A percentile compares a stretch with the other conserved stretches of the same genome.
Evolutionary conservation across 92 coral and sea anemone genomes (phyloP).

Genomic region (Phenganax marumi): DNA sequence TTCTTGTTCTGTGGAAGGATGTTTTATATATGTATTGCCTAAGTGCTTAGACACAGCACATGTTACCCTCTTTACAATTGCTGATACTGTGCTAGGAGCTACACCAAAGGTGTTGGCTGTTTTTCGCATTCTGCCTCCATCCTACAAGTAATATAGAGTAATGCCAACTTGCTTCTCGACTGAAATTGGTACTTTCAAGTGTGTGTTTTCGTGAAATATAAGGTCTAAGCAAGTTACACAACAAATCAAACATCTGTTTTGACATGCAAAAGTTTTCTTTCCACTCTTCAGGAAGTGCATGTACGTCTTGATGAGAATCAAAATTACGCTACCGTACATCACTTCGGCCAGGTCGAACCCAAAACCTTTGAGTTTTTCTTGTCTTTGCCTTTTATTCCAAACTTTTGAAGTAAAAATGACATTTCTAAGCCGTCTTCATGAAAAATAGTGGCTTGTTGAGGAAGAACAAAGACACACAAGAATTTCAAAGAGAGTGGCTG

Average conservation of each 20-base stretch:
- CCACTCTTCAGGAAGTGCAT: constrained; percentile 53
- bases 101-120: constrained; percentile 8
- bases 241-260: constrained; percentile 31
- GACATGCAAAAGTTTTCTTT: constrained; percentile 56
- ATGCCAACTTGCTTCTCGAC: not conserved
- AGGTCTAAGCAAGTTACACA: not conserved
- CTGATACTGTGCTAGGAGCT: constrained; percentile 46
- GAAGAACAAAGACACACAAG: not conserved
- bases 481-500: constrained; percentile 23
- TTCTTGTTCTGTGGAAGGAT: too few species aligned
- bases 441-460: not conserved
- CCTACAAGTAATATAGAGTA: constrained; percentile 6
- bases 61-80: constrained; percentile 32
- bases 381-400: not conserved
- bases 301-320: constrained; percentile 12
- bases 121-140: constrained; percentile 29
- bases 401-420: not conserved
- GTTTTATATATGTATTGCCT: constrained; percentile 46
- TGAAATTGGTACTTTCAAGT: not conserved
- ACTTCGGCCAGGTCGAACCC: constrained; percentile 63
- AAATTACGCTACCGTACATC: constrained; percentile 36
- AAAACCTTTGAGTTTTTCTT: constrained; percentile 30
- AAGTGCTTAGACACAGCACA: constrained; percentile 29
- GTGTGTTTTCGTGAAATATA: not conserved
- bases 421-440: not conserved